Percentiles rank a stretch among this genome's conserved stretches.
These are phyloP conservation scores for Momotus momota DNA, from an alignment of 2,797 vertebrate genomes.

Conservation along the genomic window DNA sequence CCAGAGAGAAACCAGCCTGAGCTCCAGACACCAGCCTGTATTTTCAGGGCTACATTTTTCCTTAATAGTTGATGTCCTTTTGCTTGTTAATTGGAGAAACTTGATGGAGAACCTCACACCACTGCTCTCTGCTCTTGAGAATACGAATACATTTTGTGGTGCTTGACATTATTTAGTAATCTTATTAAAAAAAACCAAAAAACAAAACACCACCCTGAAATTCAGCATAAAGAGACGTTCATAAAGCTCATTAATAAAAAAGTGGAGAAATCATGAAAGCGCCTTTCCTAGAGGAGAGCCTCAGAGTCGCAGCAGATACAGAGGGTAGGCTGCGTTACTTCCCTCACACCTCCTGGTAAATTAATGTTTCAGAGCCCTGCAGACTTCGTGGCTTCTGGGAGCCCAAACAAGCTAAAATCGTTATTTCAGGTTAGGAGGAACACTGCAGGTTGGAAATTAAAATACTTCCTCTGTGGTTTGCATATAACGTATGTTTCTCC, in stretches of 20 bases:
- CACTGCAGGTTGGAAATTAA: constrained; percentile 7
- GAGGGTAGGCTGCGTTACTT: neutral
- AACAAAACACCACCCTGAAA: neutral
- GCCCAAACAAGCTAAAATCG: neutral
- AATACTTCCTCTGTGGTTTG: constrained; percentile 62
- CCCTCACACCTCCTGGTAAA: constrained; percentile 46
- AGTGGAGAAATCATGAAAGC: neutral
- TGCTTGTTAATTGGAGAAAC: neutral
- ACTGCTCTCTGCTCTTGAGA: neutral
- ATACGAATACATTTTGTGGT: neutral
- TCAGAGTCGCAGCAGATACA: neutral
- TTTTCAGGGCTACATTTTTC: neutral
- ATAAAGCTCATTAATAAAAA: neutral
- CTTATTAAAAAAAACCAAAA: neutral
- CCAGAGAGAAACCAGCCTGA: neutral
- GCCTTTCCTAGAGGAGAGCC: neutral
- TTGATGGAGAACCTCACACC: neutral
- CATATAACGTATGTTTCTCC: neutral
- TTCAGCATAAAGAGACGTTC: neutral
- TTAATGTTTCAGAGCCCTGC: neutral
- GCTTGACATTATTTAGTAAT: neutral
- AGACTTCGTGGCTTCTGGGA: constrained; percentile 38
- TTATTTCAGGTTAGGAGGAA: constrained; percentile 44
- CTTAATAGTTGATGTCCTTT: neutral
- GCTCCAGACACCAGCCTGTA: neutral